Percentiles rank a stretch among this genome's conserved stretches.
These are phyloP conservation scores for Urocitellus parryii DNA, from an alignment of 2,113 vertebrate species.

Conservation along the genomic window DNA sequence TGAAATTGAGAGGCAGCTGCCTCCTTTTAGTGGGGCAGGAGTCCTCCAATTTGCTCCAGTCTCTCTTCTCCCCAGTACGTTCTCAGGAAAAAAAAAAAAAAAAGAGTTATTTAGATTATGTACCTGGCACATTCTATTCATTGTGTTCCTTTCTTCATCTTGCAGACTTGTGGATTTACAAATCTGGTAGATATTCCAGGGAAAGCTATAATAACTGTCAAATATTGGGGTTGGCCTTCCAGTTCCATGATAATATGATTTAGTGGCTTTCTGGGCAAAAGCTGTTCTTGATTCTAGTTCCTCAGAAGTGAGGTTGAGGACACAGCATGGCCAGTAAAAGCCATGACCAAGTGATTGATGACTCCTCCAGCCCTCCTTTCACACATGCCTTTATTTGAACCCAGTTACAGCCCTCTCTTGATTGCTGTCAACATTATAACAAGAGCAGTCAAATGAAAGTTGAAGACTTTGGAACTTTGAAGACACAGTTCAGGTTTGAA, in stretches of 20 bases:
- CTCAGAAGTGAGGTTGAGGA: not conserved
- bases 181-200: not conserved
- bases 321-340: not conserved
- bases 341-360: not conserved
- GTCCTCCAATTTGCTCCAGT: not conserved
- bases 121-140: not conserved
- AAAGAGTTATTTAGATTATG: not conserved
- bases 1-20: not conserved
- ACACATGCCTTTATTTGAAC: not conserved
- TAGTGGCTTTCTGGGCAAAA: not conserved
- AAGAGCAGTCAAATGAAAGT: not conserved
- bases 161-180: not conserved
- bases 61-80: not conserved
- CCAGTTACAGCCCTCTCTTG: not conserved
- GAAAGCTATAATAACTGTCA: not conserved
- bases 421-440: not conserved
- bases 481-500: slow-evolving; percentile 14
- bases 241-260: not conserved
- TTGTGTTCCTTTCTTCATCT: slow-evolving; percentile 13
- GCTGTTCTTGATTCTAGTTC: not conserved
- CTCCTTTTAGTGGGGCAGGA: not conserved
- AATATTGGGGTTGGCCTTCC: not conserved
- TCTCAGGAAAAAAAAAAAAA: not conserved
- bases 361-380: not conserved
- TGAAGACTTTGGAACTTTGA: not conserved